Base-by-base conservation (phyloP, 2,113 vertebrate genomes). In the Boleophthalmus pectinirostris region DNA sequence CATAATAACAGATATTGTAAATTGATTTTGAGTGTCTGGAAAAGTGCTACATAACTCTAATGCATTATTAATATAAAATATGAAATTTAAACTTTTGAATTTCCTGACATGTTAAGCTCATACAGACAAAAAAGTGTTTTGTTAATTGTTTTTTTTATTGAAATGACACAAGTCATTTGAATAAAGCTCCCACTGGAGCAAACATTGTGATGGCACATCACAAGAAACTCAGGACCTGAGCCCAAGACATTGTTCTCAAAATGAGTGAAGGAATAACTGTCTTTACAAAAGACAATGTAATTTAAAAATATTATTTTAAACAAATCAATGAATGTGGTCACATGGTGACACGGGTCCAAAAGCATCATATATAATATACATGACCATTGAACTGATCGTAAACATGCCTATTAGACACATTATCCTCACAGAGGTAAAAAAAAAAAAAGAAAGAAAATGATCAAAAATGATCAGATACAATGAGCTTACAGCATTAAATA, bases 81-180 rank as follows among this genome's bases (percentile, higher is more conserved):
- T 15, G 1, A 47, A 13, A 47, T 47, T 15, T 11, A 13, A 47
- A 14, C 46, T 47, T 47, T 5, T 16, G 15, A 47, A 12, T 47
- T 47, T 47, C 15, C 46, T 47, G 13, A 47, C 15, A 15, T 47
- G 14, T 47, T 47, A 3, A 53, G 51, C 5, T 14, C 11, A 58
- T 1, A 5, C 3, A 15, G 23, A 58, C n/a, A 25, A 25, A 58
- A 58, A 21, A 5, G 8, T 4, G n/a, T 57, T 24, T 3, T 57
- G 23, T 24, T 58, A 12, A 58, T 58, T 58, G 23, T 58, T 58
- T 29, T 58, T 29, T 58, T 58, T 58, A 58, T 58, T 58, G 23
- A 58, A 58, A 58, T 58, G 56, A 58, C 23, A 58, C 21, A 58
- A 2, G 21, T 58, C 56, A 58, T 15, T 24, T 14, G 21, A 58